Base-by-base conservation (phyloP, 2,113 vertebrate species). In the Bubalus kerabau region DNA sequence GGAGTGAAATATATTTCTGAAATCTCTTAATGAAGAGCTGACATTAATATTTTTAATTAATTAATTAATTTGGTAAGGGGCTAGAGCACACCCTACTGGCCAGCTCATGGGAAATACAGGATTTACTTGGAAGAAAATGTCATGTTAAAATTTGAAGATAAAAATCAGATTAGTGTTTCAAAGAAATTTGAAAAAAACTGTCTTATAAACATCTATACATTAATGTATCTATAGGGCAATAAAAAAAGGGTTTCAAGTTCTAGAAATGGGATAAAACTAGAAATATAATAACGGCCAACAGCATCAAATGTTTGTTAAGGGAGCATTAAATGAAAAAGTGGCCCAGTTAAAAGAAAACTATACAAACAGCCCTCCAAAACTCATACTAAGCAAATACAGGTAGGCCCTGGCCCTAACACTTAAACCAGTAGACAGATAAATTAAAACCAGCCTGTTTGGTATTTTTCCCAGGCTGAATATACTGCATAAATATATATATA, bases 71-170 rank as follows among this genome's bases (percentile, higher is more conserved):
- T 98, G 97, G 87, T 26, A 97, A 98, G 98, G 97, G 96, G 89
- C 97, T 96, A 98, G 91, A 98, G 98, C 98, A 96, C 98, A 98
- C 98, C 98, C 98, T 98, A 97, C 98, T 97, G 98, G 98, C 81
- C 98, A 90, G 94, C 93, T 87, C 43, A 97, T 96, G 74, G 91
- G 97, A 98, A 98, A 93, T 90, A 85, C 94, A 98, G 87, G 43
- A 52, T 80, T 60, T 86, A 15, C 64, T 87, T 54, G 28, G 86
- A 48, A 62, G 40, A 74, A 78, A 86, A 48, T 24, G 28, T 30
- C 60, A 91, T 30, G 30, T n/a, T 95, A 46, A 83, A 54, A 54
- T 83, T 52, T n/a, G 59, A 93, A 95, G 83, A 83, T 52, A 48
- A 59, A 78, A 67, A 40, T 90, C 78, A 89, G 54, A n/a, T 76